Evolutionary conservation across 1,140 invertebrate species (phyloP), one percentile per base, ranked within the genome.

Genomic region (Protaetia brevitarsis): DNA sequence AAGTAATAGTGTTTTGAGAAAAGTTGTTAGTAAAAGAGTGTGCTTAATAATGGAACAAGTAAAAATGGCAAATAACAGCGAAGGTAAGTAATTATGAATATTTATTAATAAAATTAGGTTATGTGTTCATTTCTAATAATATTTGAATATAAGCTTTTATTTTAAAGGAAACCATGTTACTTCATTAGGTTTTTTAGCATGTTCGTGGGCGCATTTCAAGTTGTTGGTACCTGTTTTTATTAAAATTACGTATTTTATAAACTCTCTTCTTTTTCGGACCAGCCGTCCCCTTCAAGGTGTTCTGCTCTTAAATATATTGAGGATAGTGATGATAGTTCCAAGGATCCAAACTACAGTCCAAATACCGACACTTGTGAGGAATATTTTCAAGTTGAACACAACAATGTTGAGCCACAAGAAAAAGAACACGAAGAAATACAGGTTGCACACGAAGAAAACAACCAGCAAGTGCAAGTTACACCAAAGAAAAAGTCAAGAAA

Each of bases 321-420:
- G 56, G 56, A 57, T 57, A 57, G 56, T 29, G 56, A 57, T 57
- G 56, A 57, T 7, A 57, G 56, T 57, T 4, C 26, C 27, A 7
- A 57, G 19, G 56, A 19, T 21, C 56, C 56, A 19, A 57, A 19
- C 27, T 57, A 57, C 21, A 4, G 6, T 57, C 56, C 56, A 57
- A 57, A 21, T 21, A n/a, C 4, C 56, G 56, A 57, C 56, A 57
- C 56, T 57, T 21, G 56, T 57, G 56, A 57, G 8, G 4, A 57
- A 57, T 13, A 57, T 26, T 57, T 57, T 57, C 2, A 36, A 8
- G 34, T 36, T 36, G 34, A 8, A 36, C 8, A n/a, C n/a, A 8
- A 36, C 34, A 36, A 8, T 36, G 34, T 36, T n/a, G 34, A 36
- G 34, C 34, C 34, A 8, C n/a, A 36, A 36, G n/a, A 36, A 36